Evolutionary conservation across 2,888 invertebrate species (phyloP).

Genomic region (Trissolcus japonicus): DNA sequence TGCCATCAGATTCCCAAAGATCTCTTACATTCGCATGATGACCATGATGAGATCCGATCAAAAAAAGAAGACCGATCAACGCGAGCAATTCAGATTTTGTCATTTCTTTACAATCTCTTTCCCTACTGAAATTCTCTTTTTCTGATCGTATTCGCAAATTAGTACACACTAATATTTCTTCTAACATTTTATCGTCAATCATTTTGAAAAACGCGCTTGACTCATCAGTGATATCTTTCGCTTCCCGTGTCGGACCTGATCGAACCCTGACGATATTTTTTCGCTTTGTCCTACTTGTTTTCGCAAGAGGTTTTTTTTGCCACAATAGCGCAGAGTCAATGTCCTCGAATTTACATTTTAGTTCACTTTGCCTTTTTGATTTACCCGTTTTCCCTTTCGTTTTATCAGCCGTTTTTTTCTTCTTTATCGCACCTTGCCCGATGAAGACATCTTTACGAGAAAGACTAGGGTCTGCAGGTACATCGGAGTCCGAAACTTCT

Average conservation of each 20-base stretch:
- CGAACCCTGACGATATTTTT: background rate
- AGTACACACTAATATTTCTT: conserved; percentile 5
- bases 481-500: background rate
- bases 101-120: conserved; percentile 60
- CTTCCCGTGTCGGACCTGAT: background rate
- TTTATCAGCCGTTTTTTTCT: background rate
- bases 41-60: conserved; percentile 24
- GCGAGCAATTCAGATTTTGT: conserved; percentile 57
- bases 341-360: background rate
- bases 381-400: background rate
- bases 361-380: background rate
- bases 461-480: background rate
- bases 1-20: conserved; percentile 39
- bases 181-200: conserved; percentile 20
- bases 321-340: background rate
- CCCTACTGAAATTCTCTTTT: conserved; percentile 52
- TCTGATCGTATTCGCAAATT: conserved; percentile 21
- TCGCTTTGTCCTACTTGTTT: conserved; percentile 7
- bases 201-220: conserved; percentile 5
- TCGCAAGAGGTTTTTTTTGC: background rate
- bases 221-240: background rate
- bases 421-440: background rate
- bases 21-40: conserved; percentile 27
- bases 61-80: conserved; percentile 56
- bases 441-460: background rate